Evolutionary conservation across 2,113 vertebrate genomes (phyloP), one percentile per base, ranked within the genome.

Genomic region (Anthoscopus minutus): DNA sequence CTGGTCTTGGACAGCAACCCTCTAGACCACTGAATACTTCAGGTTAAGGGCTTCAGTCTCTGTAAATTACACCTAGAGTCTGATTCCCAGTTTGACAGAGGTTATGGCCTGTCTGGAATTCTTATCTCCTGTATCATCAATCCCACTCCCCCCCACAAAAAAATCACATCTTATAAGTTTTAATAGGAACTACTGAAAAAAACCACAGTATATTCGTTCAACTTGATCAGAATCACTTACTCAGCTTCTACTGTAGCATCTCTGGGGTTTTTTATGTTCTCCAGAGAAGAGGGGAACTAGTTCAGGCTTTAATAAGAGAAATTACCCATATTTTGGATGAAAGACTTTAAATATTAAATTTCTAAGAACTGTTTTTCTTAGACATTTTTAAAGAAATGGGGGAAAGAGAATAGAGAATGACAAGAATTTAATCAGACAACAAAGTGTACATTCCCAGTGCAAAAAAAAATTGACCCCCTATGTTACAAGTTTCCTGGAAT

Each of bases 121-220:
- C 40, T 78, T 22, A 64, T n/a, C 48, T 62, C 15, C 31, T 33
- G 17, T 8, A 44, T 17, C 23, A 50, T 44, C 50, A n/a, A 50
- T 10, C 30, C 22, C 8, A 3, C 9, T 11, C 5, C 1, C 1
- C 5, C 3, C 6, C 2, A 21, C n/a, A 3, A 48, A 81, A 87
- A 73, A 44, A 31, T 11, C 16, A 8, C 3, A 25, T 31, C 23
- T 60, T 62, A 44, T 12, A 69, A 35, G 4, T 53, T 82, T 81
- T 65, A 73, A 30, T 21, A 69, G 57, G 27, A 57, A 6, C 4
- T 65, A 10, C 37, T 57, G 14, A 44, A 53, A 91, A 74, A 72
- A 58, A 1, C 15, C 0, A 10, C 11, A 21, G 6, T 48, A 28
- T 69, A 24, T 48, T 42, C 31, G 64, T 69, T 13, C 25, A 73